Conservation (phyloP, 1,140 invertebrate species). For the Cotesia vestalis region DNA sequence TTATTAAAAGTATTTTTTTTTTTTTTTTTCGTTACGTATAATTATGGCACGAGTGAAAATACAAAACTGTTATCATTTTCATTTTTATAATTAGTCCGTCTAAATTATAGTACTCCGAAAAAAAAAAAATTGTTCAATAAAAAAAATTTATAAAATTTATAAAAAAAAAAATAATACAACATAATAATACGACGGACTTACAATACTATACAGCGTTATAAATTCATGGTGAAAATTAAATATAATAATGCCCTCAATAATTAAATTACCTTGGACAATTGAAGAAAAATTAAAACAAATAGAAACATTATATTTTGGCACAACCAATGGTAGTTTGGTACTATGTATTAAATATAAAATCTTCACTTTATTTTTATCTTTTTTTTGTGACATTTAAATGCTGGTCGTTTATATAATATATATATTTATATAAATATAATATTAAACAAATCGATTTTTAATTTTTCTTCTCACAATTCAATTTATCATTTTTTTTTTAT, state of each 20-base stretch:
- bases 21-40: slow-evolving; percentile 28
- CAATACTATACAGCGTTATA: not conserved
- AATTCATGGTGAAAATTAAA: slow-evolving; percentile 11
- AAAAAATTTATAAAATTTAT: not conserved
- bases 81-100: not conserved
- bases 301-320: slow-evolving; percentile 44
- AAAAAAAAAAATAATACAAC: no score
- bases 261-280: slow-evolving; percentile 14
- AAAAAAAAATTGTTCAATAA: not conserved
- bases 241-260: not conserved
- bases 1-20: slow-evolving; percentile 29
- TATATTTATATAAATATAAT: no score
- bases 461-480: slow-evolving; percentile 8
- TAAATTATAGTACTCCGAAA: not conserved
- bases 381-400: slow-evolving; percentile 17
- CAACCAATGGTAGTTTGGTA: slow-evolving; percentile 50
- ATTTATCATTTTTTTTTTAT: not conserved
- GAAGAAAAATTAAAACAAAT: slow-evolving; percentile 20
- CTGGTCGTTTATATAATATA: slow-evolving; percentile 1
- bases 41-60: slow-evolving; percentile 57
- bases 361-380: slow-evolving; percentile 27
- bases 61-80: slow-evolving; percentile 23
- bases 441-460: slow-evolving; percentile 13
- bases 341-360: slow-evolving; percentile 30
- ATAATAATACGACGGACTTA: not conserved